Percentiles rank a stretch among this genome's conserved stretches.
Evolutionary conservation across 2,888 invertebrate genomes (phyloP).

Genomic region (Caenorhabditis sp.): DNA sequence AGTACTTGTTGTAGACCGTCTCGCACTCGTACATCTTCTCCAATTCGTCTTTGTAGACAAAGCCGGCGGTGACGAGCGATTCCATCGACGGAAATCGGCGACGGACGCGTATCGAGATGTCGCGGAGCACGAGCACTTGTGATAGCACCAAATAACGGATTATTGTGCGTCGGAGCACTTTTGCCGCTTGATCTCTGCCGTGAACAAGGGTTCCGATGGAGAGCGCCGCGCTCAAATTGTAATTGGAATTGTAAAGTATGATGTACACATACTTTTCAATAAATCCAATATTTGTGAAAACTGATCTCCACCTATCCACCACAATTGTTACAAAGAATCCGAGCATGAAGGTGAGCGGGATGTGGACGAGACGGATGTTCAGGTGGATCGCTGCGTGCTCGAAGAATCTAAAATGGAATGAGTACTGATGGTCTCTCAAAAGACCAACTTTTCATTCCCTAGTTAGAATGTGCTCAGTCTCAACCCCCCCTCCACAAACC

Average conservation of each 20-base stretch:
- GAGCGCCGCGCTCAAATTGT: constrained; percentile 30
- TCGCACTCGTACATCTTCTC: constrained; percentile 58
- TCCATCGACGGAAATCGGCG: constrained; percentile 66
- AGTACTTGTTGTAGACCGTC: constrained; percentile 70
- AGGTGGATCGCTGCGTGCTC: constrained; percentile 40
- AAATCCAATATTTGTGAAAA: constrained; percentile 58
- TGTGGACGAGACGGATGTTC: constrained; percentile 58
- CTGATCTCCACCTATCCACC: constrained; percentile 61
- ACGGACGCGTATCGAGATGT: constrained; percentile 69
- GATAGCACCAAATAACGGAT: constrained; percentile 56
- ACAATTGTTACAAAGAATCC: constrained; percentile 68
- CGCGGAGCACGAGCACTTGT: constrained; percentile 68
- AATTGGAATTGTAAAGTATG: not conserved
- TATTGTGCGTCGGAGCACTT: constrained; percentile 57
- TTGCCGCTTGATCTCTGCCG: constrained; percentile 24
- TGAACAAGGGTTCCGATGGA: constrained; percentile 29
- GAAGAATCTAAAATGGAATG: constrained; percentile 18
- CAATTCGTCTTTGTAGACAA: constrained; percentile 52
- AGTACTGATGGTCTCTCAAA: no score
- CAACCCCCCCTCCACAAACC: not conserved
- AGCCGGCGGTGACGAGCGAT: constrained; percentile 56
- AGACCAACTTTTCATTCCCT: not conserved
- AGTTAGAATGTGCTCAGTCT: not conserved
- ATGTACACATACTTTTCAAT: constrained; percentile 50
- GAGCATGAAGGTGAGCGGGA: constrained; percentile 62